Evolutionary conservation across 1,140 invertebrate genomes (phyloP).

Genomic region (Dreissena polymorpha): DNA sequence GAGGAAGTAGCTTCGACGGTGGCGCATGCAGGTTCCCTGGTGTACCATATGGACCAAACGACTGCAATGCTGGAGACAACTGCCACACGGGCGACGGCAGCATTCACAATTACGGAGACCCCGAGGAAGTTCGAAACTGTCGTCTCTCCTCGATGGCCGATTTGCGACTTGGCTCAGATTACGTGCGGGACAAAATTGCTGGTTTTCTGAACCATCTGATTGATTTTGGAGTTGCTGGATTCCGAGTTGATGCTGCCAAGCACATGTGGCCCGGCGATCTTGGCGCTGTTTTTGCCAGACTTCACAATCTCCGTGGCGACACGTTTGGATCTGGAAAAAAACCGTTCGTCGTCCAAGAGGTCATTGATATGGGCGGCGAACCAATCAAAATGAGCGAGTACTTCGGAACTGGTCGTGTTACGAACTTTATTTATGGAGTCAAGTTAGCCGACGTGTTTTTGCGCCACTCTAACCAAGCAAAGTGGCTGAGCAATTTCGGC

Average conservation of each 20-base stretch:
- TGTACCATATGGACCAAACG: conserved; percentile 80
- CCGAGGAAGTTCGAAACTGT: conserved; percentile 84
- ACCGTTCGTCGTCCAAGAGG: conserved; percentile 87
- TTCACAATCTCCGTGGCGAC: conserved; percentile 78
- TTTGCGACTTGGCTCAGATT: conserved; percentile 85
- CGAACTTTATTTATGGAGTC: conserved; percentile 88
- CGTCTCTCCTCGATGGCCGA: conserved; percentile 87
- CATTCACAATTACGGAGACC: conserved; percentile 78
- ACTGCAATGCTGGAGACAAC: conserved; percentile 75
- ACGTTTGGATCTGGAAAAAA: conserved; percentile 52
- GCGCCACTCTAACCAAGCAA: conserved; percentile 64
- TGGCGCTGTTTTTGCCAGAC: conserved; percentile 81
- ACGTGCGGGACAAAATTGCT: conserved; percentile 84
- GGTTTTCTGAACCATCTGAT: conserved; percentile 81
- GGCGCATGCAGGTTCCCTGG: conserved; percentile 78
- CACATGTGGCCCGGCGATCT: conserved; percentile 78
- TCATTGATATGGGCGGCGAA: conserved; percentile 89
- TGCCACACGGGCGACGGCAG: conserved; percentile 73
- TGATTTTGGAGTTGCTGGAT: conserved; percentile 89
- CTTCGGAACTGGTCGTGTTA: conserved; percentile 83
- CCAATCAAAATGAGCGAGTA: conserved; percentile 82
- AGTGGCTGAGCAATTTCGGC: conserved; percentile 74
- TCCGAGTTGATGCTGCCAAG: conserved; percentile 75
- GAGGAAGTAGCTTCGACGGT: conserved; percentile 78
- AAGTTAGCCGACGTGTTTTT: conserved; percentile 74